These are phyloP conservation scores for Brachionus angularis DNA, from an alignment of 1,140 invertebrate genomes.

Conservation along the genomic window DNA sequence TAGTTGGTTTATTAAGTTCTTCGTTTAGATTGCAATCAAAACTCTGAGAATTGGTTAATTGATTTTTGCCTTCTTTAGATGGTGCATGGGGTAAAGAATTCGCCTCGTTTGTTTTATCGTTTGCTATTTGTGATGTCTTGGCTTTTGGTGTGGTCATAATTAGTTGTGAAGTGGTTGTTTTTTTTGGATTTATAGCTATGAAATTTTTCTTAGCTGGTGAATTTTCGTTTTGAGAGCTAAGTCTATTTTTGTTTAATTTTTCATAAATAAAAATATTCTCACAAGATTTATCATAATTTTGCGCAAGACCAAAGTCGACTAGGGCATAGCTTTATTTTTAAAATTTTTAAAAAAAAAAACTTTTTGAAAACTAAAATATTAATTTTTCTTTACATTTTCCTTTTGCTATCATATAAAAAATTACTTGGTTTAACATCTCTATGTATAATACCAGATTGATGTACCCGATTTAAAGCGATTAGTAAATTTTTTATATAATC, in stretches of 20 bases:
- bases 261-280: constrained; percentile 38
- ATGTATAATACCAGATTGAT: constrained; percentile 79
- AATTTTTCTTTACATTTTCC: constrained; percentile 61
- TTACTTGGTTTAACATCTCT: constrained; percentile 88
- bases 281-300: constrained; percentile 54
- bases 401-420: constrained; percentile 77
- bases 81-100: constrained; percentile 16
- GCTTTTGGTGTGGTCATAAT: constrained; percentile 10
- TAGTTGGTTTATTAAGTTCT: neutral
- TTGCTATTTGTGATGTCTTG: neutral
- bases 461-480: constrained; percentile 72
- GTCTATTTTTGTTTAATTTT: constrained; percentile 26
- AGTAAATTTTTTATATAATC: constrained; percentile 78
- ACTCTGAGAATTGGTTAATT: constrained; percentile 1
- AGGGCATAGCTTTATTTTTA: constrained; percentile 62
- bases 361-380: neutral
- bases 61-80: constrained; percentile 5
- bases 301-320: constrained; percentile 84
- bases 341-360: neutral
- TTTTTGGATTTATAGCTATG: constrained; percentile 19
- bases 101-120: constrained; percentile 6
- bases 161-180: neutral
- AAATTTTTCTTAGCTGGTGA: constrained; percentile 11
- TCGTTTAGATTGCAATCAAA: constrained; percentile 34
- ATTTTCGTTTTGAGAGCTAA: neutral